A percentile compares a stretch with the other conserved stretches of the same genome.
These are phyloP conservation scores for Spisula solida DNA, from an alignment of 2,888 invertebrate genomes.

Conservation along the genomic window DNA sequence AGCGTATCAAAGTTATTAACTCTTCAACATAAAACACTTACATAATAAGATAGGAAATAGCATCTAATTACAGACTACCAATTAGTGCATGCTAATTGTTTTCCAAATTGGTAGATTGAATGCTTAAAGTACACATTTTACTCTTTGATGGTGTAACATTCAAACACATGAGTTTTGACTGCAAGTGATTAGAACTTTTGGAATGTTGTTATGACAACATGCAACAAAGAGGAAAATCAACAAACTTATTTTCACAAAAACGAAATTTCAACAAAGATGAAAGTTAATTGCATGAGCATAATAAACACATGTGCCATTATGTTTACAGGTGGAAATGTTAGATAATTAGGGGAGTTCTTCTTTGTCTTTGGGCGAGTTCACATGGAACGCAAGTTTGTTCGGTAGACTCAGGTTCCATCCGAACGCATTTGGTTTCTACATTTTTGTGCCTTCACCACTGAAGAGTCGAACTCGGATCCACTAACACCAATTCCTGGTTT, in stretches of 20 bases:
- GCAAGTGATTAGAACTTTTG: background rate
- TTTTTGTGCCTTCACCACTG: no score
- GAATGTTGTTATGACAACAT: conserved; percentile 15
- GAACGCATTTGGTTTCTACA: no score
- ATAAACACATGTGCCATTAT: background rate
- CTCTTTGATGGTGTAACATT: background rate
- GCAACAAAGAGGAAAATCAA: background rate
- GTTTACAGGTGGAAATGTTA: background rate
- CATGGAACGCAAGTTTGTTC: no score
- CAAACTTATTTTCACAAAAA: background rate
- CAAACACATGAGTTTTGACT: background rate
- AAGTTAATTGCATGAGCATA: background rate
- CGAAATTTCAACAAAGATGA: background rate
- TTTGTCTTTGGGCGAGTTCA: no score
- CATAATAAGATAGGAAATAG: background rate
- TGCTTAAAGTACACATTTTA: background rate
- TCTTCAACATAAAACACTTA: background rate
- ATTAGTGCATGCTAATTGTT: background rate
- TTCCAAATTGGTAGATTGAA: background rate
- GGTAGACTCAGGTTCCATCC: no score
- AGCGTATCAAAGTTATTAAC: background rate
- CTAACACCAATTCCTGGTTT: no score
- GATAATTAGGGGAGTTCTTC: no score
- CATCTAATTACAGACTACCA: background rate
- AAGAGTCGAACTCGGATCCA: no score